Base-by-base conservation (phyloP, 2,113 vertebrate species). In the Maccullochella peelii region DNA sequence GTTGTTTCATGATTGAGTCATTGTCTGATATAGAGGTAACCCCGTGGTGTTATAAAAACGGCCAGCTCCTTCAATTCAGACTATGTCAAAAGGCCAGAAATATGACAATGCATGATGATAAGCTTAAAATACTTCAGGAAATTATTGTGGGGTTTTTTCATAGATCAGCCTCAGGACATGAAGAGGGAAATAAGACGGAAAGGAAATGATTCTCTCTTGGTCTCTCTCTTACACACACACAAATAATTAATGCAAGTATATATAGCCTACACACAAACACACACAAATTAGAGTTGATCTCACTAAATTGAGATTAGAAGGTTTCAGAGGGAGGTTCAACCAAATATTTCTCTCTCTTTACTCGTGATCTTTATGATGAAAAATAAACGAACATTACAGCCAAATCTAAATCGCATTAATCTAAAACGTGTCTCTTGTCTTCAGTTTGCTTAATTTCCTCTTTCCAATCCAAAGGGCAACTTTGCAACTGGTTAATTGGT, bases 71-170 rank as follows among this genome's bases (percentile, higher is more conserved):
- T 75, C 40, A 42, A 58, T 81, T 81, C 85, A 80, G 73, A 79
- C 47, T 1, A 33, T 73, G 79, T 84, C 44, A 78, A 81, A 81
- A 77, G 79, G 82, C 36, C 62, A 61, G 27, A 74, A 61, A 74
- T 59, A 87, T 82, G 62, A 42, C 68, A 80, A 72, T 54, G 69
- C 63, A 84, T 61, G 57, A 75, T 77, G 63, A 84, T 80, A 38
- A 68, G 61, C 14, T 27, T 10, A 30, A 79, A 73, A 82, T 47
- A 63, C 0, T 82, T 30, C 42, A 77, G 55, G 74, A 85, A 78
- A 74, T 38, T 38, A 62, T 23, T 59, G 6, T n/a, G n/a, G n/a
- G n/a, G n/a, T 33, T 44, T 4, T 23, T 55, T 66, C 8, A 66
- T 38, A 58, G 15, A 80, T 73, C 21, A 57, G 57, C 50, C 23